phyloP scores from a whole-genome alignment of 2,797 vertebrate species.

The Synanceia verrucosa region DNA sequence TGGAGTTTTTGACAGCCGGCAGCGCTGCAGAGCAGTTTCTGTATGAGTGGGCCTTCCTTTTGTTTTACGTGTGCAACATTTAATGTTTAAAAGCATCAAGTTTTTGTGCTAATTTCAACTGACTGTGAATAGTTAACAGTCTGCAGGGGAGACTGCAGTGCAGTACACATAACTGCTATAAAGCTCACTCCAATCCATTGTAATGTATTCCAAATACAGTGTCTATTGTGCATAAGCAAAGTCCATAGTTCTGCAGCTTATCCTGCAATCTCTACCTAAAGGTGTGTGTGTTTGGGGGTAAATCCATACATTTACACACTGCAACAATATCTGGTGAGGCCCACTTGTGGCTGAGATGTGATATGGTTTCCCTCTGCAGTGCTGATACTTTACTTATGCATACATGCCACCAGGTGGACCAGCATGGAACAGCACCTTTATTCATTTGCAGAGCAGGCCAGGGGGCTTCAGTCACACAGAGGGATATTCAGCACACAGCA shows the following conservation, averaged over 20 bases:
- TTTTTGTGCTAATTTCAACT: too few relatives aligned
- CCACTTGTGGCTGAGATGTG: neutral
- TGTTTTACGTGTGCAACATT: neutral
- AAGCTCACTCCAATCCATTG: neutral
- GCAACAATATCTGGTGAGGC: neutral
- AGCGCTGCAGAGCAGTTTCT: neutral
- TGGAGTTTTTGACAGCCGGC: neutral
- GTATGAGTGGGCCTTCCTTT: neutral
- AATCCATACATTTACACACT: neutral
- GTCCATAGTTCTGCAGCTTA: neutral
- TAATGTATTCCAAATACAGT: neutral
- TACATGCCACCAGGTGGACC: conserved; percentile 62
- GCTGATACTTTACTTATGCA: neutral
- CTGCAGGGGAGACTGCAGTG: neutral
- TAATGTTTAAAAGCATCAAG: neutral
- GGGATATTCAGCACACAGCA: neutral
- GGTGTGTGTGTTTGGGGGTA: too few relatives aligned
- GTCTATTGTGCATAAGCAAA: neutral
- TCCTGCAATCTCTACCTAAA: neutral
- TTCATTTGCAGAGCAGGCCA: neutral
- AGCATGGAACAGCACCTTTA: conserved; percentile 43
- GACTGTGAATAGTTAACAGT: neutral
- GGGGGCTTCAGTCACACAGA: neutral
- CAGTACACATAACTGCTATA: neutral
- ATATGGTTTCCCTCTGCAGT: neutral